Conservation (phyloP, 2,888 invertebrate genomes). For the Melieria crassipennis region DNA sequence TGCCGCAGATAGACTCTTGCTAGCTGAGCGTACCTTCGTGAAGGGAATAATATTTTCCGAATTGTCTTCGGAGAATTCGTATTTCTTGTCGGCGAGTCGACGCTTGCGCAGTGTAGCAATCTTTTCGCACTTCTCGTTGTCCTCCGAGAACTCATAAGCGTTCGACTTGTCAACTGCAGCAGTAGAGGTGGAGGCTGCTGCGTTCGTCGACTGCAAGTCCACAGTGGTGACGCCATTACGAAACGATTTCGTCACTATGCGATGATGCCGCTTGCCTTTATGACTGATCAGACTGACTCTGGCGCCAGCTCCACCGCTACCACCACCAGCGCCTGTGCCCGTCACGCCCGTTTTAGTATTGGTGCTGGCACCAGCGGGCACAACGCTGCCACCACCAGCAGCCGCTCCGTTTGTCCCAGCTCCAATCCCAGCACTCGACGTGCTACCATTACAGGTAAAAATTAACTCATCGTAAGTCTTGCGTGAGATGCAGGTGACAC, state of each 20-base stretch:
- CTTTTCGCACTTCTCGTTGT: slow-evolving; percentile 84
- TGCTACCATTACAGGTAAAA: slow-evolving; percentile 66
- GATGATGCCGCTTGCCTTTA: slow-evolving; percentile 57
- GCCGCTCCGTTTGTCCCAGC: slow-evolving; percentile 32
- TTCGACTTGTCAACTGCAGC: slow-evolving; percentile 66
- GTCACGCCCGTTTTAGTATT: slow-evolving; percentile 11
- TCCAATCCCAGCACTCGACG: slow-evolving; percentile 31
- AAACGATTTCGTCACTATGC: slow-evolving; percentile 63
- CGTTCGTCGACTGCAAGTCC: slow-evolving; percentile 52
- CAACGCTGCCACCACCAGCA: slow-evolving; percentile 37
- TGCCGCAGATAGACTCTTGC: slow-evolving; percentile 39
- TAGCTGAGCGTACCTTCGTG: slow-evolving; percentile 59
- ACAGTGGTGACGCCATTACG: slow-evolving; percentile 61
- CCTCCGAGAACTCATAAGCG: slow-evolving; percentile 87
- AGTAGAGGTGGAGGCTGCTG: slow-evolving; percentile 38
- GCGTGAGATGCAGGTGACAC: slow-evolving; percentile 43
- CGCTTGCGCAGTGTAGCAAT: slow-evolving; percentile 86
- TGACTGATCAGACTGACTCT: slow-evolving; percentile 53
- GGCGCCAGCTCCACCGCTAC: slow-evolving; percentile 36
- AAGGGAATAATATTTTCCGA: slow-evolving; percentile 71
- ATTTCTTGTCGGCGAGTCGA: slow-evolving; percentile 89
- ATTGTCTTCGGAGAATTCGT: slow-evolving; percentile 87
- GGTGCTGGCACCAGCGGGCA: slow-evolving; percentile 25
- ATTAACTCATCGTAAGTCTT: slow-evolving; percentile 67
- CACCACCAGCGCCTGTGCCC: slow-evolving; percentile 13